Evolutionary conservation across 2,888 invertebrate genomes (phyloP).

Genomic region (Cephus sareptanus): DNA sequence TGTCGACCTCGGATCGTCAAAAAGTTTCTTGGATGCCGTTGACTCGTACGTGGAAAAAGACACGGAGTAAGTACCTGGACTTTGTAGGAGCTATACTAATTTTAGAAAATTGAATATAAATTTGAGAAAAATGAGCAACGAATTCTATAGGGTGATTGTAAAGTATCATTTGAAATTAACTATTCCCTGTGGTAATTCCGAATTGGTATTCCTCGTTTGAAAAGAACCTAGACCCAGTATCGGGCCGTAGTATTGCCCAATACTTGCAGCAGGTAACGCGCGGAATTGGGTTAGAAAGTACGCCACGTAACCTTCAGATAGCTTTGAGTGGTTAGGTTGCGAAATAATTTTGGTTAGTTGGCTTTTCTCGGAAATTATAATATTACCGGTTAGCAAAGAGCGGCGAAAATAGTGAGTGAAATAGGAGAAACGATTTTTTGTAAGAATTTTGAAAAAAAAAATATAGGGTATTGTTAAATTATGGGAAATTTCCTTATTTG

Average conservation of each 20-base stretch:
- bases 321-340: conserved; percentile 9
- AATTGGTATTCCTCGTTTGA: conserved; percentile 42
- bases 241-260: conserved; percentile 42
- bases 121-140: not conserved
- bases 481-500: not conserved
- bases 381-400: not conserved
- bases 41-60: not conserved
- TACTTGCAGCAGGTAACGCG: conserved; percentile 27
- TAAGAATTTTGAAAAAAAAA: not conserved
- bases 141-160: not conserved
- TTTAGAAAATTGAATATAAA: not conserved
- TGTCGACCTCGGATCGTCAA: not conserved
- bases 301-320: conserved; percentile 18
- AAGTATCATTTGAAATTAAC: not conserved
- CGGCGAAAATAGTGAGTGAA: not conserved
- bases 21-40: not conserved
- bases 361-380: not conserved
- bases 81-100: not conserved
- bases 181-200: not conserved
- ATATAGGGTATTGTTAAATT: not conserved
- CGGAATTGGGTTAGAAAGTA: conserved; percentile 53
- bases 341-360: conserved; percentile 18
- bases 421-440: not conserved
- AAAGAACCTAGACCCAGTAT: conserved; percentile 51
- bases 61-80: not conserved